Base-by-base conservation (phyloP, 1,140 invertebrate genomes). In the Heliothis virescens region DNA sequence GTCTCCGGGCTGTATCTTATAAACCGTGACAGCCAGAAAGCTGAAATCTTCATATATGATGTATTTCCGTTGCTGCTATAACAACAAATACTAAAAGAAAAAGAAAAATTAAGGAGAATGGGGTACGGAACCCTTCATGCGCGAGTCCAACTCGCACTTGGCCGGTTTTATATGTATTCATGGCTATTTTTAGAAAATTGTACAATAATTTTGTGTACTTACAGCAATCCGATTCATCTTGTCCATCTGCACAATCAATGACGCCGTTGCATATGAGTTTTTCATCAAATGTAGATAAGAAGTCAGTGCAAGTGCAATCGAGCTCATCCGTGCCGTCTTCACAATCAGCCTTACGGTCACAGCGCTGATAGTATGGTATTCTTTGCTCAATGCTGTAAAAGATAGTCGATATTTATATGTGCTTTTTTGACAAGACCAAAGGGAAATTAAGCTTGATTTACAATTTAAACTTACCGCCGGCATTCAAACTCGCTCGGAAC, bases 241-340 rank as follows among this genome's bases (percentile, higher is more conserved):
- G 96, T 26, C 95, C 87, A 94, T 98, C 97, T 26, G 92, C 89
- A 86, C 98, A 98, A 87, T 98, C 97, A 3, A 96, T 88, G 72
- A 96, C 95, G n/a, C 97, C 97, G 94, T 98, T 96, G 87, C 98
- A 98, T 80, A 98, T 95, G 0, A 96, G 93, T 5, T 91, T 89
- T 13, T 95, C 92, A 83, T 96, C 88, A 11, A 90, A 85, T n/a
- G 90, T 89, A 50, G 83, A 84, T 1, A 98, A 91, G 88, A 96
- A 96, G 84, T 98, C 97, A 60, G 91, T 94, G 89, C 98, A 98
- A 0, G 94, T 96, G 85, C 98, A 98, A 81, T 96, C 91, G 1
- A 94, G 81, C 94, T 98, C 98, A 91, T 98, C 98, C 0, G 96
- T 97, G 15, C 96, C 96, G 92, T 98, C 98, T 88, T 97, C 96